Evolutionary conservation across 1,140 invertebrate species (phyloP).

Genomic region (Lanistes nyassanus): DNA sequence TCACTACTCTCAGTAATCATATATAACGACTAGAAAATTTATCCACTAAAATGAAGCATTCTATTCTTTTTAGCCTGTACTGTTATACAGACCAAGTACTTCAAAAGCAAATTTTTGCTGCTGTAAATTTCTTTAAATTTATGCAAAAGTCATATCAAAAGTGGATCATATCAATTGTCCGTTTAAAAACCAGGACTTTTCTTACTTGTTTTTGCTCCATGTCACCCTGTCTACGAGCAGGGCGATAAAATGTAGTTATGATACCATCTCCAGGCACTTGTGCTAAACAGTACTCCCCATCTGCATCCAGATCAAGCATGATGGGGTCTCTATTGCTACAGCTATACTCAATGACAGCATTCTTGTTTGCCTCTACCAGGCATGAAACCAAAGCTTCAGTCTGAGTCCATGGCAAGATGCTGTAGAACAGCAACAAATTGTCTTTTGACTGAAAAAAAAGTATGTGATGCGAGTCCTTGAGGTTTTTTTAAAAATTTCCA

Average conservation of each 20-base stretch:
- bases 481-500: no score
- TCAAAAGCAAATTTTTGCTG: neutral
- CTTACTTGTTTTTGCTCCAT: neutral
- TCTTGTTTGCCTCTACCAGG: neutral
- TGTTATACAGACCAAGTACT: neutral
- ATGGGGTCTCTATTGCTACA: neutral
- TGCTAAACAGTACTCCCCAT: constrained; percentile 4
- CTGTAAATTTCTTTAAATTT: neutral
- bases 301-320: neutral
- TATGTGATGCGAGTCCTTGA: neutral
- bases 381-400: constrained; percentile 21
- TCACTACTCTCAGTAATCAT: no score
- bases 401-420: constrained; percentile 17
- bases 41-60: neutral
- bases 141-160: neutral
- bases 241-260: constrained; percentile 1
- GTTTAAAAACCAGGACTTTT: neutral
- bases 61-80: neutral
- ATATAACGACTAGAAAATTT: no score
- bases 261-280: constrained; percentile 19
- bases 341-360: constrained; percentile 13
- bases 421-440: constrained; percentile 3
- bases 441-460: neutral
- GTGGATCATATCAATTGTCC: no score
- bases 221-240: neutral